Conservation (phyloP, 2,113 vertebrate species). For the Smithornis capensis region DNA sequence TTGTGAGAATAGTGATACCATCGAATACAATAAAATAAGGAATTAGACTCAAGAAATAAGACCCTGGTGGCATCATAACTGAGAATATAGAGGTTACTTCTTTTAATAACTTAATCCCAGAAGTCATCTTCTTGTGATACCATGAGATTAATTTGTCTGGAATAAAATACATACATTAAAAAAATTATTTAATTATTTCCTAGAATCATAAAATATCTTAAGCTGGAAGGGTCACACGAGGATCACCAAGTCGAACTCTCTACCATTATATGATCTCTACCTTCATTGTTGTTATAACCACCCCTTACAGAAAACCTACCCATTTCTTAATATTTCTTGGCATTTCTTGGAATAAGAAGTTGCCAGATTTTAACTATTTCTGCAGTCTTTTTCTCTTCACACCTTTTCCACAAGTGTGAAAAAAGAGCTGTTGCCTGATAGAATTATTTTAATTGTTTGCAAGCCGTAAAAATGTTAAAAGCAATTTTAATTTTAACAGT, state of each 20-base stretch:
- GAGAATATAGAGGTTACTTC: not conserved
- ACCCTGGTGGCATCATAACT: not conserved
- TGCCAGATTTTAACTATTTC: not conserved
- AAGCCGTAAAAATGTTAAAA: conserved; percentile 72
- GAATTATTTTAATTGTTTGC: conserved; percentile 74
- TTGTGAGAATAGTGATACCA: not conserved
- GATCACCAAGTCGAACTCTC: not conserved
- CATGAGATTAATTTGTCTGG: not conserved
- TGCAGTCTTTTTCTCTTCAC: not conserved
- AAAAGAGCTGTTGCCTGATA: conserved; percentile 52
- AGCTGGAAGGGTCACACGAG: not conserved
- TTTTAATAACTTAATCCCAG: not conserved
- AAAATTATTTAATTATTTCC: not conserved
- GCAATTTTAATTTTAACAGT: conserved; percentile 77
- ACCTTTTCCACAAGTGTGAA: not conserved
- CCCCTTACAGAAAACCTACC: not conserved
- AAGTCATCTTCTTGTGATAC: not conserved
- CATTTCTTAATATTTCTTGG: not conserved
- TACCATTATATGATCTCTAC: not conserved
- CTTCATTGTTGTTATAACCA: not conserved
- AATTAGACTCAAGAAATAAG: not conserved
- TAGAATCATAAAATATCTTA: not conserved
- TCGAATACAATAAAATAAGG: not conserved
- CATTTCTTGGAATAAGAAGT: not conserved
- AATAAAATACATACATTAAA: not conserved